These are phyloP conservation scores for Nowickia ferox DNA, from an alignment of 2,888 invertebrate genomes.

Conservation along the genomic window DNA sequence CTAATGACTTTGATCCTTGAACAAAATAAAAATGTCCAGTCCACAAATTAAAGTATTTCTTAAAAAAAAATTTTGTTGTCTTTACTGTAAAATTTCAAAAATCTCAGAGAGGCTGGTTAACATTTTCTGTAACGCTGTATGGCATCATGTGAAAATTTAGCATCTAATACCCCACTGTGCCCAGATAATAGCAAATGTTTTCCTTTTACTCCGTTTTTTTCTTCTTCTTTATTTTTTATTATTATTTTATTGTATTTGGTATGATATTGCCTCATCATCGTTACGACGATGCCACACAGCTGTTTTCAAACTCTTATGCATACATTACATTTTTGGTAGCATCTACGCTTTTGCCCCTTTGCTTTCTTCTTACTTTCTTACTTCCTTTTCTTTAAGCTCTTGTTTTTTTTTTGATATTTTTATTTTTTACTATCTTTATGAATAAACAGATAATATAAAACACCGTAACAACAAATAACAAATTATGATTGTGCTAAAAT, in stretches of 20 bases:
- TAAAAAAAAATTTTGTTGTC: too few relatives aligned
- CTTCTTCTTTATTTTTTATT: too few relatives aligned
- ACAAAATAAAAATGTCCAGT: too few relatives aligned
- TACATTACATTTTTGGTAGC: slow-evolving; percentile 56
- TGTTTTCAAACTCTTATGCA: slow-evolving; percentile 63
- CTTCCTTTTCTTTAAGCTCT: slow-evolving; percentile 16
- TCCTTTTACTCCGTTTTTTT: not conserved
- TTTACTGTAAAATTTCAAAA: too few relatives aligned
- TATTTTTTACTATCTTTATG: not conserved
- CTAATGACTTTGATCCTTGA: too few relatives aligned
- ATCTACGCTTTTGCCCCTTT: slow-evolving; percentile 55
- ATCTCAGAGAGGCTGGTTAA: too few relatives aligned
- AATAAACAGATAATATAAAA: slow-evolving; percentile 11
- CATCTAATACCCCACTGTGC: slow-evolving; percentile 25
- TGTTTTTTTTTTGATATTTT: slow-evolving; percentile 17
- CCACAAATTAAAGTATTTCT: too few relatives aligned
- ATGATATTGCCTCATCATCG: slow-evolving; percentile 65
- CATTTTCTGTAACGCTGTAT: too few relatives aligned
- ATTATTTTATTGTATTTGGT: slow-evolving; percentile 19
- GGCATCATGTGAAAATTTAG: not conserved
- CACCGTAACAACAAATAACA: not conserved
- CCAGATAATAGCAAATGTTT: not conserved
- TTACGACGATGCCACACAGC: slow-evolving; percentile 67
- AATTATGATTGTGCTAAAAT: slow-evolving; percentile 25
- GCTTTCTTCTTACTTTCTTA: slow-evolving; percentile 3